These are phyloP conservation scores for Apistogramma diplotaenia DNA, from an alignment of 2,113 vertebrate genomes.

Conservation along the genomic window DNA sequence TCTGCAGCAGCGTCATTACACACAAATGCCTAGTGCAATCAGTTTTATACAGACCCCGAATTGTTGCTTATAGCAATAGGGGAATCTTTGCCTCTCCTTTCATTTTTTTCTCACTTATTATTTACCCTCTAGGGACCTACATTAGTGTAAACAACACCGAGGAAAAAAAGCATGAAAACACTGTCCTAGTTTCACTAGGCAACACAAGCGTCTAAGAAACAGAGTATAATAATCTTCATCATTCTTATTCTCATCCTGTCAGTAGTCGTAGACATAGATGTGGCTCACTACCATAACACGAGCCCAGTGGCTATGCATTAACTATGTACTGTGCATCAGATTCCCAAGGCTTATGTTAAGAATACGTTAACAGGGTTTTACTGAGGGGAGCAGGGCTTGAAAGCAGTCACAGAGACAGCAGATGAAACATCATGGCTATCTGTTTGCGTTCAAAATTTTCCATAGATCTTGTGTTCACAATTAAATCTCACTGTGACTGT, in stretches of 20 bases:
- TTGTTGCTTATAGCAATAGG: conserved; percentile 80
- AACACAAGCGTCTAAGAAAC: conserved; percentile 65
- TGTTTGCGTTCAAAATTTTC: neutral
- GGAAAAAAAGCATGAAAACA: conserved; percentile 76
- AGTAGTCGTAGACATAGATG: conserved; percentile 37
- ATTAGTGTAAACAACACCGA: conserved; percentile 86
- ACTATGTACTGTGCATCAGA: conserved; percentile 28
- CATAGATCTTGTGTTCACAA: neutral
- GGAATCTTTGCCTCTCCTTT: conserved; percentile 83
- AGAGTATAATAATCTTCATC: conserved; percentile 52
- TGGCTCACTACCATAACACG: conserved; percentile 26
- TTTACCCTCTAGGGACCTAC: conserved; percentile 82
- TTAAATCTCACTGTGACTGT: neutral
- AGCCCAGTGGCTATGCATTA: conserved; percentile 52
- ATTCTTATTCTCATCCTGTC: conserved; percentile 35
- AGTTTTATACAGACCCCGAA: conserved; percentile 82
- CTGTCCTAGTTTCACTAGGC: conserved; percentile 78
- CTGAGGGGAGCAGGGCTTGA: conserved; percentile 11
- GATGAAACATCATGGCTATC: conserved; percentile 33
- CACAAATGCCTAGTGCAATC: conserved; percentile 82
- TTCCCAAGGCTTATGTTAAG: conserved; percentile 47
- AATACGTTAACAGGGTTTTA: conserved; percentile 38
- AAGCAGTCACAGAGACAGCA: conserved; percentile 34
- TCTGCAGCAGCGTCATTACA: conserved; percentile 78
- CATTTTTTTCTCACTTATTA: conserved; percentile 49